Base-by-base conservation (phyloP, 2,888 invertebrate genomes). In the Athalia rosae region DNA sequence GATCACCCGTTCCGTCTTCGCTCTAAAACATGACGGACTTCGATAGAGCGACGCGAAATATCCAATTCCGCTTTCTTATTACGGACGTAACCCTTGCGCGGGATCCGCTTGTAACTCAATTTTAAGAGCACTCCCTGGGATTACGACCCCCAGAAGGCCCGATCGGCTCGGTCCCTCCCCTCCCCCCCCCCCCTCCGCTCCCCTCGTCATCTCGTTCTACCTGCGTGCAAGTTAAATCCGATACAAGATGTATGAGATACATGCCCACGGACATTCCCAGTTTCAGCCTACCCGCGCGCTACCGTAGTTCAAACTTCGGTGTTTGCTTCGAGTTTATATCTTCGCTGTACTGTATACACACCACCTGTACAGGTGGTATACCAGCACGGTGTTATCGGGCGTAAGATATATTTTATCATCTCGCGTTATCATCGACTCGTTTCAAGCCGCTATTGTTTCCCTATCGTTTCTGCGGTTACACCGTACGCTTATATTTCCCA, bases 81-180 rank as follows among this genome's bases (percentile, higher is more conserved):
- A 28, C 2, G 28, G 28, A 28, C 28, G 28, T 28, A 28, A 28
- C 28, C 28, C 28, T 28, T 28, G 28, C 28, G 28, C 28, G 58
- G 58, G 15, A 58, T 58, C 69, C 56, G 5, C 5, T 45, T 45
- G 69, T 58, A 58, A 71, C 56, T 71, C 69, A 71, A 71, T 71
- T 71, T 58, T 58, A 71, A 58, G 58, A 71, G 58, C 69, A 58
- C 66, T 66, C 48, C 47, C n/a, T 66, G 66, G 28, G 66, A 66
- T 66, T 66, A 66, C 66, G 66, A 66, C 47, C 9, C 48, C 47
- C 66, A 48, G 47, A n/a, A 13, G 56, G 53, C 11, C 9, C n/a
- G 7, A 47, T 5, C 47, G 11, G 43, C 43, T 43, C 58, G 45
- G 4, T 56, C 50, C 71, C 69, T 9, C 11, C 13, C 48, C 56